Conservation (phyloP, 2,797 vertebrate genomes). For the Paedocypris micromegethes region DNA sequence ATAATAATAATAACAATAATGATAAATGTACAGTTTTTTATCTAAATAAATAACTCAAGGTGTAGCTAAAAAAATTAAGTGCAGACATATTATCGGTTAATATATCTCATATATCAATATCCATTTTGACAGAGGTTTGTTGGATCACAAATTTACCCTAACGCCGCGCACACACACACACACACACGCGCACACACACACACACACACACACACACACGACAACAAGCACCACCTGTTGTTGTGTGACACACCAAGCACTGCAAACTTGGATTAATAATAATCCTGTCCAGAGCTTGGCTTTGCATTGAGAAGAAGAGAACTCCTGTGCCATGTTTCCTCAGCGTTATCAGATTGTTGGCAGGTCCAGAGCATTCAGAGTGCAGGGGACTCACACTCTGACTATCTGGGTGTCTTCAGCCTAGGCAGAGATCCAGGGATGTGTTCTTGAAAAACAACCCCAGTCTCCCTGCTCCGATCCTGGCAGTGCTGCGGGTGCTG, state of each 20-base stretch:
- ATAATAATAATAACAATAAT: no score
- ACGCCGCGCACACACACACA: not conserved
- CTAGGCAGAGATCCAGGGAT: conserved; percentile 25
- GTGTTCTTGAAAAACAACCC: conserved; percentile 24
- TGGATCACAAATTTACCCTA: conserved; percentile 18
- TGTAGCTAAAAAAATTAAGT: not conserved
- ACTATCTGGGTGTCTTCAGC: conserved; percentile 23
- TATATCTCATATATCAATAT: not conserved
- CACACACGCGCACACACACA: conserved; percentile 1
- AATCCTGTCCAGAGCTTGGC: conserved; percentile 21
- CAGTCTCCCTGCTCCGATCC: conserved; percentile 25
- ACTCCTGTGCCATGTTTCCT: conserved; percentile 22
- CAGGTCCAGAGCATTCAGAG: conserved; percentile 32
- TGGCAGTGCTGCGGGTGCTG: conserved; percentile 23
- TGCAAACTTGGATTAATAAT: conserved; percentile 25
- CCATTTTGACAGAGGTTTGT: conserved; percentile 4
- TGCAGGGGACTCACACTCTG: conserved; percentile 18
- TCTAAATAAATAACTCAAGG: no score
- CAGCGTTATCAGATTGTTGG: conserved; percentile 27
- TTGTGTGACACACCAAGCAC: conserved; percentile 23
- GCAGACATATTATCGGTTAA: not conserved
- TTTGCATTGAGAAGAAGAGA: conserved; percentile 18
- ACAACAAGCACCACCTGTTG: not conserved
- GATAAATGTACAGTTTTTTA: no score
- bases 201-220: conserved; percentile 5